phyloP scores from a whole-genome alignment of 2,888 invertebrate species.

The Cremastinae sp. region DNA sequence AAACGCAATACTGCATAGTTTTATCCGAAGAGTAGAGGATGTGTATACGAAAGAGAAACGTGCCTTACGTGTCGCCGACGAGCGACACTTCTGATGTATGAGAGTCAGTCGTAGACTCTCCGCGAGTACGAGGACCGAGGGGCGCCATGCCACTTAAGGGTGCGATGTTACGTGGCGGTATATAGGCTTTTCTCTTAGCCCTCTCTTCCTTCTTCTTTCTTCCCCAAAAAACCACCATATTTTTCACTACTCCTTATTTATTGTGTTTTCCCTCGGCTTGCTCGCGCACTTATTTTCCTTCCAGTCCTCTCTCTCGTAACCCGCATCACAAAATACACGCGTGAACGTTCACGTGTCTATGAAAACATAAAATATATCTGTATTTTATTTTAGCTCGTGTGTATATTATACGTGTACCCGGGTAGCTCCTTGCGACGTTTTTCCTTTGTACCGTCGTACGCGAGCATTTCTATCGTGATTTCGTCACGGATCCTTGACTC shows the following conservation, averaged over 20 bases:
- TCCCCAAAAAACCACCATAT: slow-evolving; percentile 65
- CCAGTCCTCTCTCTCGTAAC: slow-evolving; percentile 11
- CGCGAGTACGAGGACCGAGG: slow-evolving; percentile 66
- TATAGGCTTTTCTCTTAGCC: slow-evolving; percentile 43
- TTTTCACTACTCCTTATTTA: slow-evolving; percentile 74
- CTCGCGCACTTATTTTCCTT: slow-evolving; percentile 40
- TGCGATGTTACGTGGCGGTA: slow-evolving; percentile 62
- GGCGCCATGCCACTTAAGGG: slow-evolving; percentile 76
- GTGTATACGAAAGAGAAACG: slow-evolving; percentile 9
- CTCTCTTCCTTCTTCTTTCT: slow-evolving; percentile 6
- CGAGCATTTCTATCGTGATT: slow-evolving; percentile 68
- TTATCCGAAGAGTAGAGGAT: slow-evolving; percentile 5
- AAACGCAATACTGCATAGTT: slow-evolving; percentile 40
- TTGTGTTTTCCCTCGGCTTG: slow-evolving; percentile 67
- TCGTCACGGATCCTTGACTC: slow-evolving; percentile 74
- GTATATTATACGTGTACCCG: not conserved
- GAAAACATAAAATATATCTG: not conserved
- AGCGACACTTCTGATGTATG: slow-evolving; percentile 68
- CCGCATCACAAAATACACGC: not conserved
- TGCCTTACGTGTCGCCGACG: slow-evolving; percentile 46
- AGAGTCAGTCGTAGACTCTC: slow-evolving; percentile 63
- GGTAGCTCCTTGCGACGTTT: slow-evolving; percentile 45
- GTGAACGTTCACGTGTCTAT: not conserved
- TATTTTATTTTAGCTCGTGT: not conserved
- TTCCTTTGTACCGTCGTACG: slow-evolving; percentile 59